Evolutionary conservation across 2,113 vertebrate species (phyloP).

Genomic region (Columbina picui): DNA sequence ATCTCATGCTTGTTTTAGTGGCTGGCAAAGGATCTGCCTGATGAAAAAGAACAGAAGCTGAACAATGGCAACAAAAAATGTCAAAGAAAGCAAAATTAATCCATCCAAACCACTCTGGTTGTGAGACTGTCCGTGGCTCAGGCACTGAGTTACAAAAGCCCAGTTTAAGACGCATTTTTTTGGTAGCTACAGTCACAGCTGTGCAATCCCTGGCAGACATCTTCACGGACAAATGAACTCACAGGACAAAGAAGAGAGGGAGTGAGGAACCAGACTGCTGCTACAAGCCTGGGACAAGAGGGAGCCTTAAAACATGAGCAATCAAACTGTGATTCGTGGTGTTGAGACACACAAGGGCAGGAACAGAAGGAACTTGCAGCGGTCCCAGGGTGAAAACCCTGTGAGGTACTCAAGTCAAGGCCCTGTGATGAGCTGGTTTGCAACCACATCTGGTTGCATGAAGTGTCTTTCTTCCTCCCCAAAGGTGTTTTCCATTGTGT

Average conservation of each 20-base stretch:
- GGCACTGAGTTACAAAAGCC: background rate
- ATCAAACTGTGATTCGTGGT: rapidly evolving
- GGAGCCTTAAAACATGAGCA: background rate
- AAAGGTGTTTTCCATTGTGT: rapidly evolving
- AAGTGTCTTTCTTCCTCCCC: background rate
- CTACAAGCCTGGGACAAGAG: background rate
- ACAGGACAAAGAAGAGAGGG: background rate
- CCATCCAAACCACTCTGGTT: rapidly evolving
- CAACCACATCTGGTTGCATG: background rate
- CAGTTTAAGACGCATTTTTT: background rate
- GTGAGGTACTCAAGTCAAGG: background rate
- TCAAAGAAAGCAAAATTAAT: background rate
- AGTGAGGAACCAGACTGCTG: background rate
- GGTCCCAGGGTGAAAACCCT: background rate
- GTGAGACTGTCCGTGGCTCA: background rate
- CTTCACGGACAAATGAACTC: rapidly evolving
- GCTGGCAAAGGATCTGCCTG: background rate
- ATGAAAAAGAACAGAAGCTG: background rate
- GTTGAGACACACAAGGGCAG: background rate
- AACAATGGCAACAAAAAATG: rapidly evolving
- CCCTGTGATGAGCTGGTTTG: background rate
- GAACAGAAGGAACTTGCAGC: background rate
- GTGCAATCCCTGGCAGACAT: background rate
- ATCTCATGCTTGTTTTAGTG: background rate
- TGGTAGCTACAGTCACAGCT: background rate